A percentile compares a stretch with the other conserved stretches of the same genome.
These are phyloP conservation scores for Alaudala cheleensis DNA, from an alignment of 2,113 vertebrate species.

Conservation along the genomic window DNA sequence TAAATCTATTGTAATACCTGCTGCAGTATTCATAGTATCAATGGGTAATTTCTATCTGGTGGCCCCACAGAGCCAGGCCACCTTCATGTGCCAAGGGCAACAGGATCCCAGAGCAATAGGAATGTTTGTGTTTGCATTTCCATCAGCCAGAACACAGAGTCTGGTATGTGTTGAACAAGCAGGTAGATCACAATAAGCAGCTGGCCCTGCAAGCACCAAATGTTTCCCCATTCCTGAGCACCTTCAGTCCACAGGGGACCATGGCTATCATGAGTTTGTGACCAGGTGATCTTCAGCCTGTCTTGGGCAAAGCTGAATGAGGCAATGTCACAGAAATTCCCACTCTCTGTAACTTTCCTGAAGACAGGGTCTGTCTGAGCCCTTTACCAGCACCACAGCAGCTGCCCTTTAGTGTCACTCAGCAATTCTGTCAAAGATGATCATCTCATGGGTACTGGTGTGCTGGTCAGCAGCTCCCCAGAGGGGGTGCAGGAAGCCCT, in stretches of 20 bases:
- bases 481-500: neutral
- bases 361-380: neutral
- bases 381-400: neutral
- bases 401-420: neutral
- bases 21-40: neutral
- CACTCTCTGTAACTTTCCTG: neutral
- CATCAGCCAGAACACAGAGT: neutral
- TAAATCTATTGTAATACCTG: neutral
- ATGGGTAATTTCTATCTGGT: neutral
- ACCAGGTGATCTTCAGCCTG: neutral
- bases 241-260: neutral
- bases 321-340: neutral
- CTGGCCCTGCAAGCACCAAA: neutral
- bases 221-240: neutral
- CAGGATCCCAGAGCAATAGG: neutral
- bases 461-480: neutral
- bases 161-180: neutral
- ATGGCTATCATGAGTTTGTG: fast-evolving
- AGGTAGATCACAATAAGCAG: neutral
- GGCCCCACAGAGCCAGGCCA: neutral
- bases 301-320: fast-evolving
- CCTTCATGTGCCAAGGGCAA: neutral
- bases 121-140: neutral
- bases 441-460: fast-evolving
- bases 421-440: neutral